These are phyloP conservation scores for Hypercompe scribonia DNA, from an alignment of 2,888 invertebrate genomes.

Conservation along the genomic window DNA sequence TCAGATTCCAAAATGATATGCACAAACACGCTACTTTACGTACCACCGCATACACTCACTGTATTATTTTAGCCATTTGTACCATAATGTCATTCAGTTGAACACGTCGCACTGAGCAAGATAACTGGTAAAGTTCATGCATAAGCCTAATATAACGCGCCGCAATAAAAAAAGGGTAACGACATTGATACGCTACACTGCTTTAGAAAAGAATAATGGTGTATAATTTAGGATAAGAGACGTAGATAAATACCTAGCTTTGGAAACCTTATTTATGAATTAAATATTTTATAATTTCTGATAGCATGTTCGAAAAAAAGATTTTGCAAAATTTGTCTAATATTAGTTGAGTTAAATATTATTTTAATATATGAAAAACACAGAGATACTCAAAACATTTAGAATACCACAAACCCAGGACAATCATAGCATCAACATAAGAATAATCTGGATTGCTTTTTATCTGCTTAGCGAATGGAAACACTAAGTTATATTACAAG, in stretches of 20 bases:
- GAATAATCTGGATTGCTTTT: background rate
- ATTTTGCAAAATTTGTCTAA: rapidly evolving
- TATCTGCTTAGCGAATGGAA: background rate
- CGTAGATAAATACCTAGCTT: conserved; percentile 53
- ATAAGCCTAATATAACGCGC: conserved; percentile 46
- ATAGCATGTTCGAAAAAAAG: conserved; percentile 44
- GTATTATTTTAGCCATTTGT: conserved; percentile 70
- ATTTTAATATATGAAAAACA: background rate
- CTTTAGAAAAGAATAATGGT: conserved; percentile 57
- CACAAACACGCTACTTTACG: conserved; percentile 51
- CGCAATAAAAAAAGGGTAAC: conserved; percentile 59
- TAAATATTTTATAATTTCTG: conserved; percentile 49
- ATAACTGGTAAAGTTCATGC: conserved; percentile 60
- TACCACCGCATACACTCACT: conserved; percentile 56
- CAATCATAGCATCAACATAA: background rate
- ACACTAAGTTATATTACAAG: conserved; percentile 1
- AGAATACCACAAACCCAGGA: background rate
- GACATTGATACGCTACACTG: conserved; percentile 57
- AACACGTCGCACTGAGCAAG: conserved; percentile 57
- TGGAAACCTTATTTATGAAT: conserved; percentile 46
- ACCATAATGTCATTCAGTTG: conserved; percentile 65
- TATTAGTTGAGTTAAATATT: background rate
- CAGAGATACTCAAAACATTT: background rate
- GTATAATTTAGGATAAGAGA: conserved; percentile 60
- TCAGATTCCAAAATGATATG: conserved; percentile 64